Evolutionary conservation across 2,888 invertebrate species (phyloP), one percentile per base, ranked within the genome.

Genomic region (Leptinotarsa peninsularis): DNA sequence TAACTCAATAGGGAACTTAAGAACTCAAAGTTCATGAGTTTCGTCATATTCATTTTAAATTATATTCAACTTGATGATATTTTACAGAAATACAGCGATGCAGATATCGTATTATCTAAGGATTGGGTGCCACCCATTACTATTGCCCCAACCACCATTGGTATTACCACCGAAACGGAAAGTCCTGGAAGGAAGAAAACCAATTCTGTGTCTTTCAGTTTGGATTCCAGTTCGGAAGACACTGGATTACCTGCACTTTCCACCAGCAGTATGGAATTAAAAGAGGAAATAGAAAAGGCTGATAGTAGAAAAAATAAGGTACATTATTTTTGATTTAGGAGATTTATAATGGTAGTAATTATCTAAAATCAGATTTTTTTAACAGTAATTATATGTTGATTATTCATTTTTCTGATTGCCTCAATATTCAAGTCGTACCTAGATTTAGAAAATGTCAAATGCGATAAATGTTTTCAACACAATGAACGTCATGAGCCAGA

Each of bases 41-140:
- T 43, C 43, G 3, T 43, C 4, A 66, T 66, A 67, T 63, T 54
- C 54, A 70, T 43, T 67, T 50, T n/a, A 69, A 68, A 49, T 66
- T 75, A 68, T 33, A 33, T 33, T 33, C 33, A 33, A 1, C 7
- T 33, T 33, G 33, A 33, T 69, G 49, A 43, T 43, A 69, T 74
- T 70, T 73, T 77, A 17, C 85, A 92, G 91, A 92, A 94, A 81
- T 96, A 95, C 89, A 95, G 95, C 86, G 96, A 96, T 89, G 95
- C 96, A 75, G 96, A 96, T 88, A 95, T 96, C 85, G 95, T 96
- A 77, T 90, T 96, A 83, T 95, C 95, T 58, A 94, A 94, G 78
- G 95, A 95, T 80, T 96, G 95, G 94, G 94, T 95, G 81, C 96
- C 96, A 81, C 96, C 96, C 56, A 93, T 95, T 82, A 94, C 94